phyloP scores from a whole-genome alignment of 1,140 invertebrate genomes.

The Drosophila melanica region DNA sequence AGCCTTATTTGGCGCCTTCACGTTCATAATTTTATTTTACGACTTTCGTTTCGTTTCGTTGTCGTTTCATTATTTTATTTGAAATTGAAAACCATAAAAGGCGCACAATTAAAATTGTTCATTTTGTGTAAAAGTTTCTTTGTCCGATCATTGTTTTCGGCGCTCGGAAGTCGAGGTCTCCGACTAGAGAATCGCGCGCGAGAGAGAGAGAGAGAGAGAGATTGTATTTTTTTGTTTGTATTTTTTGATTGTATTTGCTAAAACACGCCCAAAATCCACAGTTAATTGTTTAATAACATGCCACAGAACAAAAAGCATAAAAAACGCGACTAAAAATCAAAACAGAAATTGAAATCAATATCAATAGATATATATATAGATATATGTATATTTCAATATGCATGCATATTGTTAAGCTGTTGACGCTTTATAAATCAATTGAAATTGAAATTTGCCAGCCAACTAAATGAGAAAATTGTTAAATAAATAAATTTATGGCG shows the following conservation, averaged over 20 bases:
- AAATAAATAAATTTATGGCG: conserved; percentile 67
- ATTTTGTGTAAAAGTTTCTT: conserved; percentile 60
- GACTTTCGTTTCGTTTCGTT: conserved; percentile 71
- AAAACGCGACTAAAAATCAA: conserved; percentile 7
- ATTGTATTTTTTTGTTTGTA: no score
- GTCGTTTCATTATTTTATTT: conserved; percentile 80
- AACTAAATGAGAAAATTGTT: conserved; percentile 55
- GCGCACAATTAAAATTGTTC: conserved; percentile 72
- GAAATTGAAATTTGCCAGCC: conserved; percentile 66
- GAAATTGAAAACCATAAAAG: conserved; percentile 81
- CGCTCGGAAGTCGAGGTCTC: conserved; percentile 62
- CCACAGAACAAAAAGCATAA: conserved; percentile 8
- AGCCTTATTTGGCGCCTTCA: conserved; percentile 76
- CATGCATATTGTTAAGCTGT: conserved; percentile 59
- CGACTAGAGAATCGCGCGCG: conserved; percentile 33
- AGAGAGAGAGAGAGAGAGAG: conserved; percentile 18
- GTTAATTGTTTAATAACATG: conserved; percentile 76
- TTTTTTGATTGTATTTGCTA: no score
- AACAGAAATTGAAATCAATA: conserved; percentile 25
- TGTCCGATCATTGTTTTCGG: conserved; percentile 44
- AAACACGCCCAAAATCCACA: conserved; percentile 60
- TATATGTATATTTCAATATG: conserved; percentile 1
- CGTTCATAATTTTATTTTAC: conserved; percentile 80
- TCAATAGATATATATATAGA: conserved; percentile 26
- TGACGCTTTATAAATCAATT: conserved; percentile 80